Evolutionary conservation across 2,888 invertebrate species (phyloP), one percentile per base, ranked within the genome.

Genomic region (Lumbricus terrestris): DNA sequence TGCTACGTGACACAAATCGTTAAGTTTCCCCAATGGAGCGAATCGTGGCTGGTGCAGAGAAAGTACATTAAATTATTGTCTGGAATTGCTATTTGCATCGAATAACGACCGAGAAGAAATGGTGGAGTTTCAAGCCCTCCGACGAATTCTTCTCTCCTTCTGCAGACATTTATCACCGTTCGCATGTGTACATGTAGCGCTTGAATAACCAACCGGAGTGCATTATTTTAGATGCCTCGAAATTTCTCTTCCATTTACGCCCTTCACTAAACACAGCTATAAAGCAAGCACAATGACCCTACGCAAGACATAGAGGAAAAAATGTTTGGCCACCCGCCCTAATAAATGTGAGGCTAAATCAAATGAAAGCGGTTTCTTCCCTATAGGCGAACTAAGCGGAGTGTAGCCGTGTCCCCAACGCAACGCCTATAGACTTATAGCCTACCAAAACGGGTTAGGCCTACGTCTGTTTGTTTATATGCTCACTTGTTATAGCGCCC

Each of bases 81-180:
- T 69, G 69, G 13, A 8, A 69, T 69, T n/a, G 69, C 11, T n/a
- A 69, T n/a, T 69, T 29, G 23, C 47, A 69, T 69, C 69, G 69
- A 69, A n/a, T 69, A 69, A n/a, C 69, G n/a, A 13, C 29, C 0
- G n/a, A 69, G 69, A 69, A n/a, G 69, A 69, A n/a, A n/a, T n/a
- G n/a, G n/a, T n/a, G 69, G 8, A 11, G 5, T 69, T 47, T 18
- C 47, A 20, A 20, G 23, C 20, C 69, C 29, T 69, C n/a, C n/a
- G 8, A 16, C n/a, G 11, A 5, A 54, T 29, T 29, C 23, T 69
- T 69, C 69, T 69, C 8, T 16, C n/a, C n/a, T 16, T n/a, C n/a
- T n/a, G n/a, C n/a, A n/a, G n/a, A n/a, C n/a, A 69, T 69, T 69
- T n/a, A 69, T 69, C 69, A 69, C 69, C n/a, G 69, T n/a, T 69